Percentiles rank a stretch among this genome's conserved stretches.
These are phyloP conservation scores for Misgurnus mizolepis DNA, from an alignment of 2,113 vertebrate species.

Conservation along the genomic window DNA sequence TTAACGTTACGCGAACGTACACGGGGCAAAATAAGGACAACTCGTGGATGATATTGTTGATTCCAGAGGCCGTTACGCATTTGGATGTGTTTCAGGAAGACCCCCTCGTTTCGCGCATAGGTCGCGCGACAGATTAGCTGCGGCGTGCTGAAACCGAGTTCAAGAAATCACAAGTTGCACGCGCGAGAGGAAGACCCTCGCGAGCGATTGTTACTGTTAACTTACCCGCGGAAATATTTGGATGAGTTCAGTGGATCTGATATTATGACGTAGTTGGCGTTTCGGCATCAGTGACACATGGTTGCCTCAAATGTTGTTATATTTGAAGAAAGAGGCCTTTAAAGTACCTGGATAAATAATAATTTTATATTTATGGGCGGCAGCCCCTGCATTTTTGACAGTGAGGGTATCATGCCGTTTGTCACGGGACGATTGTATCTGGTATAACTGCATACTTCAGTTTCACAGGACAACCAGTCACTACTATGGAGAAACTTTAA, in stretches of 20 bases:
- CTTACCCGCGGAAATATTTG: conserved; percentile 5
- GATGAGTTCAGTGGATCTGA: conserved; percentile 3
- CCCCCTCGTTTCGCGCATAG: conserved; percentile 46
- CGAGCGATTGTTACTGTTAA: conserved; percentile 27
- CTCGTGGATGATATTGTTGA: conserved; percentile 36
- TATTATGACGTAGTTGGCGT: conserved; percentile 26
- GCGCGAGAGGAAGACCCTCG: conserved; percentile 63
- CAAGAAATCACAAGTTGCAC: conserved; percentile 77
- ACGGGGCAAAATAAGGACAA: conserved; percentile 40
- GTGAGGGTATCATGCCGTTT: background rate
- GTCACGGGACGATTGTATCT: background rate
- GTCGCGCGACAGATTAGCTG: conserved; percentile 71
- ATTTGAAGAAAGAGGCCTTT: conserved; percentile 20
- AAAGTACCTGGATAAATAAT: background rate
- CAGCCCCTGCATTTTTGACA: conserved; percentile 17
- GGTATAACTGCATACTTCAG: background rate
- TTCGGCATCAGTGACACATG: conserved; percentile 16
- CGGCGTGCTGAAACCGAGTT: conserved; percentile 76
- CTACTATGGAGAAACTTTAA: background rate
- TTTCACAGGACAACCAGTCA: background rate
- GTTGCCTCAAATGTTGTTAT: conserved; percentile 9
- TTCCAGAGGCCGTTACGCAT: conserved; percentile 47
- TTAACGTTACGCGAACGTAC: conserved; percentile 37
- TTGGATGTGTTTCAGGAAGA: conserved; percentile 24
- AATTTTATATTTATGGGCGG: background rate